phyloP scores from a whole-genome alignment of 64 coral and sea anemone species.

The Montipora efflorescens region DNA sequence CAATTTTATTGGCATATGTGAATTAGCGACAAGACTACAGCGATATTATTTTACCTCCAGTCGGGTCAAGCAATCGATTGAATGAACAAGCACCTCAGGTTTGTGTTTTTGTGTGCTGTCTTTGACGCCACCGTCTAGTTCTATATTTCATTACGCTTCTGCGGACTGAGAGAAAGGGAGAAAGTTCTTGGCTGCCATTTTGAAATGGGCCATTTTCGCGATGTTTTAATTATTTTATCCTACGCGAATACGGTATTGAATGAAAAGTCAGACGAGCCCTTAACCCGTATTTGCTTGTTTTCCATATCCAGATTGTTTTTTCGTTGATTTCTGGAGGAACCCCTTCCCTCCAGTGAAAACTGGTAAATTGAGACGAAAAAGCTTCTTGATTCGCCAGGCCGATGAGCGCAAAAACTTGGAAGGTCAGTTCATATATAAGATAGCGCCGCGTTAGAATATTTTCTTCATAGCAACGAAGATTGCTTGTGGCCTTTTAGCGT shows the following conservation, averaged over 20 bases:
- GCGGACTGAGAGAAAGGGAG: neutral
- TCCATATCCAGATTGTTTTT: neutral
- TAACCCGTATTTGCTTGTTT: neutral
- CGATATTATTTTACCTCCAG: neutral
- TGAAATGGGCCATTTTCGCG: neutral
- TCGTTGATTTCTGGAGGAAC: neutral
- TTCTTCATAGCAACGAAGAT: neutral
- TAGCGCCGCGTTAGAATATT: neutral
- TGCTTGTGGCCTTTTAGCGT: neutral
- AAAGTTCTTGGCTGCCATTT: neutral
- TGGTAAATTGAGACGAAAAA: neutral
- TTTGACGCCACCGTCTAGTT: neutral
- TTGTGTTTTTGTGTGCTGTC: neutral
- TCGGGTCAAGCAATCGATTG: neutral
- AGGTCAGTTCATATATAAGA: neutral
- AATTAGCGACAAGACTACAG: slow-evolving; percentile 15
- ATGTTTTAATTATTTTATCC: neutral
- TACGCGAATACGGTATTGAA: neutral
- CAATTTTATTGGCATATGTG: slow-evolving; percentile 3
- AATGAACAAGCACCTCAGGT: neutral
- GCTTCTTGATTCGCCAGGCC: neutral
- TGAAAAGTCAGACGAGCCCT: neutral
- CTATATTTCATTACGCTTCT: neutral
- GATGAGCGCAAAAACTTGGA: slow-evolving; percentile 40
- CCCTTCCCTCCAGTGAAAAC: too few species aligned